phyloP scores from a whole-genome alignment of 2,797 vertebrate species.

The Phoeniculus purpureus region DNA sequence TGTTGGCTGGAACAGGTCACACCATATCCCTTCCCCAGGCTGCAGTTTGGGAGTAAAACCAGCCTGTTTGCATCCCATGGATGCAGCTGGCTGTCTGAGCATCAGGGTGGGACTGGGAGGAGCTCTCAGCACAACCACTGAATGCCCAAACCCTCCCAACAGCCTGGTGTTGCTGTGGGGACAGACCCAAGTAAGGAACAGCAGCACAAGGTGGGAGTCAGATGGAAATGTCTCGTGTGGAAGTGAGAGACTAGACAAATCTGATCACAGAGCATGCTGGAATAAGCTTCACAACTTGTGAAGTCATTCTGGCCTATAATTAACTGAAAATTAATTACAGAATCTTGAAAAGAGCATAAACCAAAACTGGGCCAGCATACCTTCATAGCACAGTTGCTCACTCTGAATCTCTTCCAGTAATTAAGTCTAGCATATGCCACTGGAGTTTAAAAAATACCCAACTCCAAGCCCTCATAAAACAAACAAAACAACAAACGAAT shows the following conservation, averaged over 20 bases:
- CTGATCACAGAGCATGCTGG: background rate
- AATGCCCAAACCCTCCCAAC: no score
- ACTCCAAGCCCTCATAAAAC: background rate
- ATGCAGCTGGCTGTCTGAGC: background rate
- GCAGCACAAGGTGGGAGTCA: background rate
- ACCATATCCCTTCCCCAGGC: background rate
- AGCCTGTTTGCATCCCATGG: background rate
- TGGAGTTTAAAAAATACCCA: background rate
- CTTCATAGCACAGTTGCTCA: conserved; percentile 63
- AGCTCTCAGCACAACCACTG: accelerated
- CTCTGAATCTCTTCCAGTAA: conserved; percentile 68
- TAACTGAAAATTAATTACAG: conserved; percentile 62
- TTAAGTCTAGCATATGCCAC: conserved; percentile 64
- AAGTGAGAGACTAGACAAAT: conserved; percentile 16
- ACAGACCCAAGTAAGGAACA: background rate
- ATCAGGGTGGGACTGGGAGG: background rate
- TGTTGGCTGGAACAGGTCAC: accelerated
- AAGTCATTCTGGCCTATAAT: conserved; percentile 38
- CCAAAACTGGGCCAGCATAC: conserved; percentile 62
- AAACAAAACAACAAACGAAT: conserved; percentile 36
- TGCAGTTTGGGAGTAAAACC: background rate
- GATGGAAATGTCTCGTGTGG: background rate
- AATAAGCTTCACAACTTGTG: background rate
- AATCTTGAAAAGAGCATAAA: conserved; percentile 59
- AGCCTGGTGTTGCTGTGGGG: accelerated